Evolutionary conservation across 1,140 invertebrate genomes (phyloP).

Genomic region (Tyrophagus putrescentiae): DNA sequence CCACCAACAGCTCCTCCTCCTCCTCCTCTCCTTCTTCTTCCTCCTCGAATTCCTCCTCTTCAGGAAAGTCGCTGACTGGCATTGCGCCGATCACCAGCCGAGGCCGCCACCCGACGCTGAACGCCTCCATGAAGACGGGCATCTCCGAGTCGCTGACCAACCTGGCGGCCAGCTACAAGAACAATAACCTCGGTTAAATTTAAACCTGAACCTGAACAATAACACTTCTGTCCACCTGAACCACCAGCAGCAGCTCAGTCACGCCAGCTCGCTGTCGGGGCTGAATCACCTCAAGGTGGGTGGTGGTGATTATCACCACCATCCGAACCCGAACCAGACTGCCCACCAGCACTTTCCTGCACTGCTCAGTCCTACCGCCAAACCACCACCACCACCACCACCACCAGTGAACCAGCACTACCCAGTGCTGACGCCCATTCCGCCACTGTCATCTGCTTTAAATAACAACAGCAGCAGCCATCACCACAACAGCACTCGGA

Average conservation of each 20-base stretch:
- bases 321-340: too few species aligned
- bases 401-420: background rate
- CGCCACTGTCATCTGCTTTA: background rate
- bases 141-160: constrained; percentile 10
- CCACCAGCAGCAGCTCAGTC: background rate
- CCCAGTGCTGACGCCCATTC: background rate
- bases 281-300: background rate
- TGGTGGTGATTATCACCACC: too few species aligned
- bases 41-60: too few species aligned
- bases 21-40: background rate
- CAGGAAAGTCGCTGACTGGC: too few species aligned
- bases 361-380: background rate
- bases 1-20: background rate
- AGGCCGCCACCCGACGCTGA: background rate
- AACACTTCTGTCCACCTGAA: background rate
- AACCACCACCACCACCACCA: background rate
- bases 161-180: too few species aligned
- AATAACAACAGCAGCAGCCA: constrained; percentile 9
- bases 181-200: too few species aligned
- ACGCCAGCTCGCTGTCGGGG: background rate
- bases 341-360: too few species aligned
- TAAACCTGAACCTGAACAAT: constrained; percentile 7
- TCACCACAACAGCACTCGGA: background rate
- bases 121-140: background rate
- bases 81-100: too few species aligned